Evolutionary conservation across 1,140 invertebrate species (phyloP).

Genomic region (Ceratina australensis): DNA sequence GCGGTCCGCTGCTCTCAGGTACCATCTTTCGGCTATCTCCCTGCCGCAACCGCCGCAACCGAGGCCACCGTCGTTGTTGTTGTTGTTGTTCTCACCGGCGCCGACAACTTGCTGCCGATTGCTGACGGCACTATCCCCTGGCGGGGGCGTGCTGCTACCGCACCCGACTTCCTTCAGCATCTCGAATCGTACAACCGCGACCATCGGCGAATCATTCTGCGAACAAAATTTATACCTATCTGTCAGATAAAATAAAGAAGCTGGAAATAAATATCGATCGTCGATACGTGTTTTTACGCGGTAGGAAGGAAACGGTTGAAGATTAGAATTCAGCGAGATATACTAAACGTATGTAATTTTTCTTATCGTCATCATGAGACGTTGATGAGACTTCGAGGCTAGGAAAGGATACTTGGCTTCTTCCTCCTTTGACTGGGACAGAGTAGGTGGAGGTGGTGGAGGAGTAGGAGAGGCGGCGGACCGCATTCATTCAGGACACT

Average conservation of each 20-base stretch:
- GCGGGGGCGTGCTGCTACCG: slow-evolving; percentile 72
- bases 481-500: slow-evolving; percentile 66
- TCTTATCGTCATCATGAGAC: background rate
- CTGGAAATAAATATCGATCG: too few relatives aligned
- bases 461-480: slow-evolving; percentile 7
- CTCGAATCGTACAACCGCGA: slow-evolving; percentile 38
- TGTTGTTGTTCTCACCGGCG: slow-evolving; percentile 57
- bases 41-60: slow-evolving; percentile 77
- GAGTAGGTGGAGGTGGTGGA: background rate
- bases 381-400: slow-evolving; percentile 14
- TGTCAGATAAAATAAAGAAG: too few relatives aligned
- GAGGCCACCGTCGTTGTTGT: slow-evolving; percentile 59
- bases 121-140: slow-evolving; percentile 63
- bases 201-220: slow-evolving; percentile 53
- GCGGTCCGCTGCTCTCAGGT: slow-evolving; percentile 91
- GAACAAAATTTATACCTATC: background rate
- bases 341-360: background rate
- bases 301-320: too few relatives aligned
- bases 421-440: background rate
- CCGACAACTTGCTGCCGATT: slow-evolving; percentile 41
- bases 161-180: slow-evolving; percentile 79
- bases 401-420: slow-evolving; percentile 1
- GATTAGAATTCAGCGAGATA: slow-evolving; percentile 10
- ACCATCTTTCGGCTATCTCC: slow-evolving; percentile 83
- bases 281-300: too few relatives aligned